Base-by-base conservation (phyloP, 2,888 invertebrate species). In the Clepsis dumicolana region DNA sequence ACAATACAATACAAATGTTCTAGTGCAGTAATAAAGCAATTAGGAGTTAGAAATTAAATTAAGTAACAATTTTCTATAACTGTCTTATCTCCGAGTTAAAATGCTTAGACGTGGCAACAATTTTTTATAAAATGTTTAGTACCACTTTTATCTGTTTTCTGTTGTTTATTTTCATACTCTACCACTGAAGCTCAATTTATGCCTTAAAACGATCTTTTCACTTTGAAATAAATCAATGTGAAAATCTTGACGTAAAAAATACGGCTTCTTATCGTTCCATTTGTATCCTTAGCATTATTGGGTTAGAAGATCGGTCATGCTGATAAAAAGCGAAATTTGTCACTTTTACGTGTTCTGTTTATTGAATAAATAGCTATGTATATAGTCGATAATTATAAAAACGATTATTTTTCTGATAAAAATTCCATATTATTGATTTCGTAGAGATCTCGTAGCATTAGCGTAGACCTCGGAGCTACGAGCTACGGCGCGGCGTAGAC, bases 261-360 rank as follows among this genome's bases (percentile, higher is more conserved):
- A 4, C n/a, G 16, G n/a, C 16, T 41, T 41, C 16, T 41, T 41
- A 41, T 41, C 41, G 41, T 41, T 41, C n/a, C 7, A 41, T 41
- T n/a, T 16, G 5, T 41, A 41, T 16, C 16, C 41, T 16, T 41
- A 41, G 41, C 16, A 41, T 41, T 41, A 41, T 41, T 41, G 41
- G n/a, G 41, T 41, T 41, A 16, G 12, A 12, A 41, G 41, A 41
- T 41, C 41, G 41, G 41, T 41, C 41, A 41, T 4, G 16, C 16
- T 41, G 41, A 41, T 41, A 41, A 41, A 41, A 41, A 41, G 41
- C 16, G n/a, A 5, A 41, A 41, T 41, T 41, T 41, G n/a, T 16
- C 41, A 41, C n/a, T 16, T 41, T 0, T 41, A 41, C 41, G 41
- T 16, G 41, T 41, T 41, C 41, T 41, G 41, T 16, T 41, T 41